Conservation (phyloP, 2,113 vertebrate species). For the sheep (Ovis aries) region ARS-UI_Ramb_v3.0 NC_056055.1:76520001-76520500, state of each 20-base stretch:
- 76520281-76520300: not conserved
- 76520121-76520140: not conserved
- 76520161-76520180: not conserved
- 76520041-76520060: not conserved
- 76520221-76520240: not conserved
- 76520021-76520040: not conserved
- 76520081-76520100: not conserved
- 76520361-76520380: not conserved
- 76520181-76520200: not conserved
- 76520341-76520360: not conserved
- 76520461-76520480: slow-evolving; percentile 53
- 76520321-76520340: not conserved
- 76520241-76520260: not conserved
- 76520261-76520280: not conserved
- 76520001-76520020: not conserved
- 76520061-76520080: not conserved
- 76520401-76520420: slow-evolving; percentile 22
- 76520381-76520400: not conserved
- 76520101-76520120: not conserved
- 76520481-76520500: slow-evolving; percentile 57
- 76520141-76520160: not conserved
- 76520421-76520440: slow-evolving; percentile 16
- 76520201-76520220: not conserved
- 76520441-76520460: slow-evolving; percentile 23
- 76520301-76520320: not conserved